Evolutionary conservation across 2,113 vertebrate species (phyloP).

Genomic region (Saimiri boliviensis): DNA sequence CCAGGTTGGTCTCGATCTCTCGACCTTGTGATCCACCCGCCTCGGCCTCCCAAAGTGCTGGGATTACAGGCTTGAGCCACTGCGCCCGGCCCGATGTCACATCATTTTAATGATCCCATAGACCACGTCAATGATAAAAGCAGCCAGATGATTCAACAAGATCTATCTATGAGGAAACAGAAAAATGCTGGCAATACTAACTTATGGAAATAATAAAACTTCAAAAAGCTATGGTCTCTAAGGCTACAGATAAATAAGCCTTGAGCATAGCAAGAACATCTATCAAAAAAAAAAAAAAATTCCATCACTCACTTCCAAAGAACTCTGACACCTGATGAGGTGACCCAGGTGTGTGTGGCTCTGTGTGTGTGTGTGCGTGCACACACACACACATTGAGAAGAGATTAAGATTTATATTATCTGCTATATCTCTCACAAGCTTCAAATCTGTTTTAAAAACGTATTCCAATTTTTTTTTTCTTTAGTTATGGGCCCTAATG

Average conservation of each 20-base stretch:
- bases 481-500: not conserved
- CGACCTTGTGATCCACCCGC: too few relatives aligned
- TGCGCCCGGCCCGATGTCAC: too few relatives aligned
- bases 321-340: not conserved
- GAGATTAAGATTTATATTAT: not conserved
- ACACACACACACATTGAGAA: too few relatives aligned
- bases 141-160: not conserved
- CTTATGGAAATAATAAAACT: not conserved
- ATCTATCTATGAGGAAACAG: not conserved
- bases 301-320: not conserved
- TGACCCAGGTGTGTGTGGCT: not conserved
- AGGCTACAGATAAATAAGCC: not conserved
- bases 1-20: too few relatives aligned
- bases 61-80: too few relatives aligned
- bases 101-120: not conserved
- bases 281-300: slow-evolving; percentile 3
- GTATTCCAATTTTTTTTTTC: not conserved
- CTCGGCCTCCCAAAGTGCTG: too few relatives aligned
- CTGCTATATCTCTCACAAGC: not conserved
- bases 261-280: not conserved
- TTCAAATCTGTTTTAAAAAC: slow-evolving; percentile 34
- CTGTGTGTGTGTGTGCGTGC: too few relatives aligned
- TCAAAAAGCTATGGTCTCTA: not conserved
- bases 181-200: not conserved
- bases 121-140: not conserved